phyloP scores from a whole-genome alignment of 2,113 vertebrate genomes.

The Neolamprologus tretocephalus region DNA sequence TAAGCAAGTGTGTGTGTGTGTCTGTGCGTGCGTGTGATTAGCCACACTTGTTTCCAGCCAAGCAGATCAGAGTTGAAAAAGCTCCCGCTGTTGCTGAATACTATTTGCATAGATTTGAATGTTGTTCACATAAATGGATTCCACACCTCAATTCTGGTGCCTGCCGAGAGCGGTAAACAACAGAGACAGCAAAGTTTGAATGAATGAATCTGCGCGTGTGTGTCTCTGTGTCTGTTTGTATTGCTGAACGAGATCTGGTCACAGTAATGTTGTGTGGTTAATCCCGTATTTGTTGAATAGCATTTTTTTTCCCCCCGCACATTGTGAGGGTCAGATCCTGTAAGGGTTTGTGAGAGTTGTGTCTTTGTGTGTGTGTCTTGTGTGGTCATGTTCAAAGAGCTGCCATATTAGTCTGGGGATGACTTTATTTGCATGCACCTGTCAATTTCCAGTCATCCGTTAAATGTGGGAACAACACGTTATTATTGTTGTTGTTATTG shows the following conservation, averaged over 20 bases:
- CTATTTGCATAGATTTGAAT: constrained; percentile 53
- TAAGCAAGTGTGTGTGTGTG: not conserved
- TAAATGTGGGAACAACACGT: not conserved
- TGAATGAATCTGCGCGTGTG: not conserved
- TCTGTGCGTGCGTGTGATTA: not conserved
- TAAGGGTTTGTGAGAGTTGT: constrained; percentile 8
- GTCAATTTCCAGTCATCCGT: not conserved
- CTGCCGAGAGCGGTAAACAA: not conserved
- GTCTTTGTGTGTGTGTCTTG: not conserved
- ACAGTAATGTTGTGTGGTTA: not conserved
- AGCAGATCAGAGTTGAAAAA: not conserved
- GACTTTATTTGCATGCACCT: not conserved
- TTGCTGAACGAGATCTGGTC: not conserved
- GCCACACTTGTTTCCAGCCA: not conserved
- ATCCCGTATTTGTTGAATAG: constrained; percentile 32
- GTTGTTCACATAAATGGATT: constrained; percentile 20
- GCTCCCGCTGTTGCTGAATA: constrained; percentile 2
- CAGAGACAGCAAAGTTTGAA: not conserved
- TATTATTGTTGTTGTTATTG: not conserved
- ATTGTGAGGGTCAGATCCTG: not conserved
- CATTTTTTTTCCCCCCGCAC: not conserved
- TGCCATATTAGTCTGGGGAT: not conserved
- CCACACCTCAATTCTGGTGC: constrained; percentile 3
- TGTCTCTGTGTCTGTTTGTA: not conserved
- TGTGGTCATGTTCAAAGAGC: not conserved